Conservation (phyloP, 2,797 vertebrate genomes). For the Schizopygopsis malacanthus region DNA sequence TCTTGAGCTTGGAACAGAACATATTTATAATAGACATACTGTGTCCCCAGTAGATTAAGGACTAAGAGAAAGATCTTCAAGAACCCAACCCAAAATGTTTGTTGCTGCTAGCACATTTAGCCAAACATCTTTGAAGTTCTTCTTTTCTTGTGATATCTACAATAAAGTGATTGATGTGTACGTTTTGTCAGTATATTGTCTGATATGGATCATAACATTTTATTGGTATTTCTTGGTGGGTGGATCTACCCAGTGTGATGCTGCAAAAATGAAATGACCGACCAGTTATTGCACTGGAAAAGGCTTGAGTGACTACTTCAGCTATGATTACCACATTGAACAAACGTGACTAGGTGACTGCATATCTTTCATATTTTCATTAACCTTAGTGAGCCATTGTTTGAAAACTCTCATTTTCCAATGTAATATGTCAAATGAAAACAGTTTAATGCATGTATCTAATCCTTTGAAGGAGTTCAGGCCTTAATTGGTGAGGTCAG, state of each 20-base stretch:
- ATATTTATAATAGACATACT: constrained; percentile 54
- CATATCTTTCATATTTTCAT: not conserved
- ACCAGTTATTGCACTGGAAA: not conserved
- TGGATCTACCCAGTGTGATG: not conserved
- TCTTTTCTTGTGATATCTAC: not conserved
- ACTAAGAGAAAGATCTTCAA: not conserved
- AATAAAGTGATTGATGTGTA: not conserved
- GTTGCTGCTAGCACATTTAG: not conserved
- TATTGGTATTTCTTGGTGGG: not conserved
- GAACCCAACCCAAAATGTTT: not conserved
- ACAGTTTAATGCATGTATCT: not conserved
- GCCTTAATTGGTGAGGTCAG: not conserved
- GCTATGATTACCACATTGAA: not conserved
- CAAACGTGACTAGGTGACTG: not conserved
- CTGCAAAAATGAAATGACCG: not conserved
- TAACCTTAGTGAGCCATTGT: not conserved
- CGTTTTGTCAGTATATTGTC: not conserved
- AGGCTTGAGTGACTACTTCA: not conserved
- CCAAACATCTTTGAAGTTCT: not conserved
- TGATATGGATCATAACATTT: not conserved
- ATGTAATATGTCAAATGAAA: not conserved
- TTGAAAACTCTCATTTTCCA: not conserved
- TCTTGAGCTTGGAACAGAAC: constrained; percentile 39
- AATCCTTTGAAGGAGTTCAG: not conserved
- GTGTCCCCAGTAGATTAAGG: not conserved